A percentile compares a stretch with the other conserved stretches of the same genome.
Conservation (phyloP, 2,888 invertebrate species). For the Brachyptera risi region DNA sequence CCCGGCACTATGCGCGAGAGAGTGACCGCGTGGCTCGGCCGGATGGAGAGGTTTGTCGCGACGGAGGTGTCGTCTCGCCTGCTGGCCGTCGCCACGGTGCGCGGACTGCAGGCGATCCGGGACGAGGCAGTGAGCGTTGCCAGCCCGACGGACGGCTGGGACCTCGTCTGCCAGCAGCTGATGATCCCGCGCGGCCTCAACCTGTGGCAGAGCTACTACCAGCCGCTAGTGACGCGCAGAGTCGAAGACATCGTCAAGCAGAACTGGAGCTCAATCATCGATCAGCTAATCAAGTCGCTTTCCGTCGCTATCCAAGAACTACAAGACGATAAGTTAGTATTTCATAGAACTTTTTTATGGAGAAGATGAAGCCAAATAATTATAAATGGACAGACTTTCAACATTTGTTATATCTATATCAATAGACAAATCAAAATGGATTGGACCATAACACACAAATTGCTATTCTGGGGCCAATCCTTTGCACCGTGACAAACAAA, state of each 20-base stretch:
- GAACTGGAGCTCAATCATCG: slow-evolving; percentile 40
- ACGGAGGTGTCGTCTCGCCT: slow-evolving; percentile 58
- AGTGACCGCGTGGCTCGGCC: slow-evolving; percentile 60
- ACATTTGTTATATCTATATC: too few species aligned
- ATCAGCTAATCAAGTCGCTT: neutral
- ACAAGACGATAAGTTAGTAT: neutral
- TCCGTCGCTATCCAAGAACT: neutral
- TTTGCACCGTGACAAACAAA: too few species aligned
- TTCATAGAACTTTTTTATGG: too few species aligned
- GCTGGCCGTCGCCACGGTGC: slow-evolving; percentile 62
- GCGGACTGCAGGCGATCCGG: slow-evolving; percentile 66
- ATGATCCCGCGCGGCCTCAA: slow-evolving; percentile 54
- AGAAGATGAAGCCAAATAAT: too few species aligned
- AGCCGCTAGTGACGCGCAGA: slow-evolving; percentile 65
- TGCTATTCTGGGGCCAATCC: too few species aligned
- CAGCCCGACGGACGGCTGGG: slow-evolving; percentile 57
- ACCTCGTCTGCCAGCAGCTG: slow-evolving; percentile 56
- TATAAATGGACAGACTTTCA: too few species aligned
- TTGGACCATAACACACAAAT: too few species aligned
- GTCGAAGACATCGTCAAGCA: slow-evolving; percentile 57
- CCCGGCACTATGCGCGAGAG: slow-evolving; percentile 43
- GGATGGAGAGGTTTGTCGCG: slow-evolving; percentile 54
- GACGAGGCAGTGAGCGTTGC: slow-evolving; percentile 63
- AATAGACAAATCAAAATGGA: too few species aligned
- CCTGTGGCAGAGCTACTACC: slow-evolving; percentile 70